Conservation (phyloP, 2,113 vertebrate genomes). For the Mormyrus lacerda region DNA sequence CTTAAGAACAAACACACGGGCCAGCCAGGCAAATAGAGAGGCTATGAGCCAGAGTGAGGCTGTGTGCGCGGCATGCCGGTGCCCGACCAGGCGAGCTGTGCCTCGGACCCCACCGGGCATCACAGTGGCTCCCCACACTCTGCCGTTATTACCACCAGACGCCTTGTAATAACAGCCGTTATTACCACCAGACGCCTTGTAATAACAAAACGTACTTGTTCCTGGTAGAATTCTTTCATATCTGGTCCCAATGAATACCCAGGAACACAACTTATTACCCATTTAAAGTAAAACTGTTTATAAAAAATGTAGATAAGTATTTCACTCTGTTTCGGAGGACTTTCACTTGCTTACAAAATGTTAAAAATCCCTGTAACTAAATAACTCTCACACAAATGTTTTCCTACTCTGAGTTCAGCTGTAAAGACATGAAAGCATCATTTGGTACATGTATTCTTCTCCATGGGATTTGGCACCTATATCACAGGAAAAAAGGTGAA, state of each 20-base stretch:
- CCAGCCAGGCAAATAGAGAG: not conserved
- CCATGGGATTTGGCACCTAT: not conserved
- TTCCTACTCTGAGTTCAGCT: not conserved
- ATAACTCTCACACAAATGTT: not conserved
- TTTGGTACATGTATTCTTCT: not conserved
- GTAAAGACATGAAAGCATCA: not conserved
- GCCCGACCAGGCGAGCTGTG: not conserved
- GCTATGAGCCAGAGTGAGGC: not conserved
- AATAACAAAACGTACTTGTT: not conserved
- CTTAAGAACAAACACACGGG: conserved; percentile 2
- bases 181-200: not conserved
- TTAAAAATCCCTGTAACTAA: not conserved
- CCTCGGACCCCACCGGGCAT: not conserved
- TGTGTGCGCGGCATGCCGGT: no score
- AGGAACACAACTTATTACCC: not conserved
- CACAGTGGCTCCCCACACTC: not conserved
- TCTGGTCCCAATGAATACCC: not conserved
- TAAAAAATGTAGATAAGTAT: not conserved
- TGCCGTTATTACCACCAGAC: not conserved
- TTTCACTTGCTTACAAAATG: not conserved
- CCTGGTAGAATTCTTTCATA: not conserved
- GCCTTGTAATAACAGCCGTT: not conserved
- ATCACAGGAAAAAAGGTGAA: not conserved
- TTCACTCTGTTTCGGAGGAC: not conserved
- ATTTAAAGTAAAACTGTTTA: not conserved